phyloP scores from a whole-genome alignment of 2,888 invertebrate species.

The Eurois occulta region DNA sequence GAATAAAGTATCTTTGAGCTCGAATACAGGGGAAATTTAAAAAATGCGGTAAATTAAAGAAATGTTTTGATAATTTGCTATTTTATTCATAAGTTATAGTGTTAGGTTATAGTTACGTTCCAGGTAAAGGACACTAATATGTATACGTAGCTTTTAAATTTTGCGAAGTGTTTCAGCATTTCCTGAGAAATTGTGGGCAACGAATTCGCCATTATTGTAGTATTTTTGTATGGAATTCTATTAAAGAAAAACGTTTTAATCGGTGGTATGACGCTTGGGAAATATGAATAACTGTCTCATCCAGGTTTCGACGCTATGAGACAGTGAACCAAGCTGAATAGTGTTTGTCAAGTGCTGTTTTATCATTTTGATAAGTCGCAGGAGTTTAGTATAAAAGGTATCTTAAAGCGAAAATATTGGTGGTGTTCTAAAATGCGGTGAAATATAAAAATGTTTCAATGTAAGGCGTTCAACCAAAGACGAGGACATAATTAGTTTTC shows the following conservation, averaged over 20 bases:
- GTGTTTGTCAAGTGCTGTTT: conserved; percentile 18
- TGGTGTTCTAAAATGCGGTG: neutral
- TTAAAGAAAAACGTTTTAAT: conserved; percentile 1
- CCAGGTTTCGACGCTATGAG: conserved; percentile 3
- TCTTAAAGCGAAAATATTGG: neutral
- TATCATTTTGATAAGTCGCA: neutral
- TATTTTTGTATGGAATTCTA: too few relatives aligned
- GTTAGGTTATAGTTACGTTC: too few relatives aligned
- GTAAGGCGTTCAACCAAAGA: neutral
- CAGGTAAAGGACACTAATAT: too few relatives aligned
- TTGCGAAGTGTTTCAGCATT: too few relatives aligned
- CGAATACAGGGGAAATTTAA: too few relatives aligned
- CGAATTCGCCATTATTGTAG: too few relatives aligned
- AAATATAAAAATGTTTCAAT: neutral
- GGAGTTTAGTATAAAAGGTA: neutral
- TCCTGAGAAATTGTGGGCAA: too few relatives aligned
- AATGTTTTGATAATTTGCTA: too few relatives aligned
- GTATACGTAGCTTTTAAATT: too few relatives aligned
- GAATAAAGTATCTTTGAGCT: too few relatives aligned
- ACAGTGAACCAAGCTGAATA: conserved; percentile 2
- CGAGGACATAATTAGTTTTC: neutral
- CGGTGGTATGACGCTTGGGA: conserved; percentile 24
- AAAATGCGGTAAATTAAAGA: too few relatives aligned
- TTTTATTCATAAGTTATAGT: too few relatives aligned
- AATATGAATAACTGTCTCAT: conserved; percentile 46